Evolutionary conservation across 2,888 invertebrate species (phyloP), one percentile per base, ranked within the genome.

Genomic region (Agelastica alni): DNA sequence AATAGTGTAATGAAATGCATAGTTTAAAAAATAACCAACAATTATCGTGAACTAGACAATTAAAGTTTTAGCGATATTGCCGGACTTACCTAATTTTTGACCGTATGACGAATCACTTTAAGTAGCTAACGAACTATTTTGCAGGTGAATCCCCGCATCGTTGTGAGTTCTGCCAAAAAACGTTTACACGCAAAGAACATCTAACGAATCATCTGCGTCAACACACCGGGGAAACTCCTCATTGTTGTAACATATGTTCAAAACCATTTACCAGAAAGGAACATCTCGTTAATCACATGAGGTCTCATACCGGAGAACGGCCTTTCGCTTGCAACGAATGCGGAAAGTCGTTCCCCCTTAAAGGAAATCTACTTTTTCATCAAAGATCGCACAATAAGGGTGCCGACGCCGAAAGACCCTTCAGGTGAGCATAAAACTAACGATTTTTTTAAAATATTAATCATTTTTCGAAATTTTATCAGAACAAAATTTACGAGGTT

Each of bases 301-400:
- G 87, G 76, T 88, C 85, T 76, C 86, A 92, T 80, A 83, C 85
- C 63, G 86, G 90, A 41, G 91, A 92, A 73, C 83, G 90, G 39
- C 93, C 92, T 4, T 91, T 86, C 74, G 87, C 88, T 49, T 93
- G 92, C 71, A 86, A 85, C 57, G 91, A 91, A 69, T 93, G 92
- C 73, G 92, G 92, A 69, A 92, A 91, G 74, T 89, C 90, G 43
- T 92, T 92, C 79, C 91, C 91, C 0, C 78, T 91, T 42, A 91
- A 91, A 78, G 91, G 68, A 34, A 91, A 92, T 72, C 78, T 92
- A 39, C 80, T 93, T 61, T 92, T 92, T 80, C 92, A 93, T 75
- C 89, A 91, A 77, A 83, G 92, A 54, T 91, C 92, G 61, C 92
- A 93, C 77, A 89, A 88, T 69, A 91, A 91, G 61, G 77, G 77